Conservation (phyloP, 92 coral and sea anemone genomes). For the Epizoanthus rinbou region DNA sequence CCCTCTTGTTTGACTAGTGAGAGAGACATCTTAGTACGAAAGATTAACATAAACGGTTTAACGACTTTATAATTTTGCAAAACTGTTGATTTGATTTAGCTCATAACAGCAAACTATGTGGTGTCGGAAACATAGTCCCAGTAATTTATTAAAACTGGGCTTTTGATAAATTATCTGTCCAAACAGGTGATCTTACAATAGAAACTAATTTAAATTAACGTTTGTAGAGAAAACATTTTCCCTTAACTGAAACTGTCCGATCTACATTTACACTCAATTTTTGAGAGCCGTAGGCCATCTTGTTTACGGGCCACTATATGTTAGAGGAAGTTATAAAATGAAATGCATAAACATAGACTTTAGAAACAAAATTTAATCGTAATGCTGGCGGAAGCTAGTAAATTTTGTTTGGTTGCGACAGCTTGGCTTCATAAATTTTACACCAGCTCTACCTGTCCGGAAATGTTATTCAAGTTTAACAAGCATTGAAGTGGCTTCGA, state of each 20-base stretch:
- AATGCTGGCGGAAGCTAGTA: constrained; percentile 45
- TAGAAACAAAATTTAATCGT: constrained; percentile 19
- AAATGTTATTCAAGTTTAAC: constrained; percentile 67
- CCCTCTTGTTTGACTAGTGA: not conserved
- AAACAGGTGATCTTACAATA: not conserved
- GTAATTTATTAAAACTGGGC: constrained; percentile 10
- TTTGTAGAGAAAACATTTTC: constrained; percentile 11
- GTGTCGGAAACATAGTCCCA: not conserved
- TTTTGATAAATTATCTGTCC: constrained; percentile 9
- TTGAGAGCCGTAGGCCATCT: constrained; percentile 37
- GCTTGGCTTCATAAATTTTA: constrained; percentile 35
- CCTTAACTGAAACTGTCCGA: not conserved
- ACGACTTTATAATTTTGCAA: not conserved
- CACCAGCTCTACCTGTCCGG: constrained; percentile 58
- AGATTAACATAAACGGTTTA: not conserved
- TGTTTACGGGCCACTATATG: constrained; percentile 24
- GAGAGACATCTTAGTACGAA: constrained; percentile 1
- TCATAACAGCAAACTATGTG: constrained; percentile 27
- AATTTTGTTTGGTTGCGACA: constrained; percentile 31
- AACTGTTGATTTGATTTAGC: constrained; percentile 18
- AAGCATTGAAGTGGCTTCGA: constrained; percentile 48
- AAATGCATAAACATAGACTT: constrained; percentile 25
- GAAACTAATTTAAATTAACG: not conserved
- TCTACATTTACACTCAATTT: not conserved
- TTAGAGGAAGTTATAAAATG: constrained; percentile 35